phyloP scores from a whole-genome alignment of 2,888 invertebrate species.

The Pheosia tremula region DNA sequence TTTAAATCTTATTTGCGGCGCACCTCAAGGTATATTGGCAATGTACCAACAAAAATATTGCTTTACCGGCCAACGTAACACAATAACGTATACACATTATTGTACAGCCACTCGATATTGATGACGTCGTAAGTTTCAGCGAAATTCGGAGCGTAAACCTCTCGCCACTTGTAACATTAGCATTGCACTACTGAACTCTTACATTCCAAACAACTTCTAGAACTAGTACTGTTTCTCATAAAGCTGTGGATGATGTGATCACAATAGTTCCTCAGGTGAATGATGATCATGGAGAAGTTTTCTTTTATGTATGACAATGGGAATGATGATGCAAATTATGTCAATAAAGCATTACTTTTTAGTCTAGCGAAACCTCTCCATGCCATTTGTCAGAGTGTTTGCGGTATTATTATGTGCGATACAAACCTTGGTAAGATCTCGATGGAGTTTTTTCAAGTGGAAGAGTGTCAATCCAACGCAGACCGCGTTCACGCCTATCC shows the following conservation, averaged over 20 bases:
- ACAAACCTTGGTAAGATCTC: constrained; percentile 89
- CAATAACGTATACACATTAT: constrained; percentile 54
- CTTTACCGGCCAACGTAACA: constrained; percentile 53
- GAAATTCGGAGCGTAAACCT: constrained; percentile 45
- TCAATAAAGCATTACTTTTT: constrained; percentile 48
- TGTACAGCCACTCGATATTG: constrained; percentile 52
- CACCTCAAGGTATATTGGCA: constrained; percentile 65
- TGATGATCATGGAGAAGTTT: constrained; percentile 65
- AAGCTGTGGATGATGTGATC: constrained; percentile 63
- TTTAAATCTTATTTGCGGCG: constrained; percentile 79
- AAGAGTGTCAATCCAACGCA: constrained; percentile 93
- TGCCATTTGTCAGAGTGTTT: constrained; percentile 48
- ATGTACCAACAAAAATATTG: constrained; percentile 58
- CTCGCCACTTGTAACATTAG: constrained; percentile 49
- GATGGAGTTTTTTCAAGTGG: constrained; percentile 92
- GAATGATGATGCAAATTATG: constrained; percentile 54
- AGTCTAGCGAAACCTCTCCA: constrained; percentile 58
- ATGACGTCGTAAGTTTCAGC: constrained; percentile 60
- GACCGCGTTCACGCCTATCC: constrained; percentile 95
- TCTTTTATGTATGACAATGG: constrained; percentile 46
- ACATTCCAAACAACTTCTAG: constrained; percentile 49
- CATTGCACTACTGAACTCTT: constrained; percentile 57
- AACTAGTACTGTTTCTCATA: constrained; percentile 49
- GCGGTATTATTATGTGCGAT: constrained; percentile 24
- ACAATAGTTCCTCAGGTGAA: constrained; percentile 15